Base-by-base conservation (phyloP, 2,888 invertebrate genomes). In the Neuroscelio doddi region DNA sequence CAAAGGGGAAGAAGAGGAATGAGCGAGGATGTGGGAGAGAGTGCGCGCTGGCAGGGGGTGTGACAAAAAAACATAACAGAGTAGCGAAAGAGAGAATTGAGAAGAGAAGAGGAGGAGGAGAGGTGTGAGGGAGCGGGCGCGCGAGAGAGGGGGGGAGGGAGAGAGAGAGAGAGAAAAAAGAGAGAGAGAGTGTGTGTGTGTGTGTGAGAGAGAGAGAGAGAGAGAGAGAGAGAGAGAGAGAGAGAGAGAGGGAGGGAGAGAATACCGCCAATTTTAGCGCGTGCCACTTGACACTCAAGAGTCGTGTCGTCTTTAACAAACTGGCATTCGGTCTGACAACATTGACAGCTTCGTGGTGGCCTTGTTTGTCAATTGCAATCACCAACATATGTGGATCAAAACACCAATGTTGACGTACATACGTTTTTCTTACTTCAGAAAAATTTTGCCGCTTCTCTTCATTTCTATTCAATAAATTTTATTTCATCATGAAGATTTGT, bases 251-350 rank as follows among this genome's bases (percentile, higher is more conserved):
- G 8, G 8, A 27, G 26, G 9, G 16, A 21, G 42, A 55, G 34
- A 26, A 52, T 53, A 49, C 42, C 57, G 53, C 52, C 52, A 55
- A 64, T 59, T 64, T 58, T 53, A 59, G 64, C 64, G 64, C 64
- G 64, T 64, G 64, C 58, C 64, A 59, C 58, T 64, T 47, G 64
- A 38, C 50, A 45, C 50, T 55, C 30, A 50, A 15, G 12, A 32
- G 34, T 32, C 21, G 21, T 36, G 24, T 45, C 56, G 44, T 64
- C 58, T 53, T 58, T 51, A 41, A 27, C 38, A 29, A 47, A 38
- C 44, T 55, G 53, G 51, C 63, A 63, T 63, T 63, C 51, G 42
- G 52, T 52, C 47, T 39, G 34, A 47, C 64, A 52, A 12, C 58
- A 53, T 47, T 64, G 63, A 64, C 57, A 57, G 49, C 52, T 56